Percentiles rank a stretch among this genome's conserved stretches.
phyloP scores from a whole-genome alignment of 2,113 vertebrate species.

The Aramus guarauna region DNA sequence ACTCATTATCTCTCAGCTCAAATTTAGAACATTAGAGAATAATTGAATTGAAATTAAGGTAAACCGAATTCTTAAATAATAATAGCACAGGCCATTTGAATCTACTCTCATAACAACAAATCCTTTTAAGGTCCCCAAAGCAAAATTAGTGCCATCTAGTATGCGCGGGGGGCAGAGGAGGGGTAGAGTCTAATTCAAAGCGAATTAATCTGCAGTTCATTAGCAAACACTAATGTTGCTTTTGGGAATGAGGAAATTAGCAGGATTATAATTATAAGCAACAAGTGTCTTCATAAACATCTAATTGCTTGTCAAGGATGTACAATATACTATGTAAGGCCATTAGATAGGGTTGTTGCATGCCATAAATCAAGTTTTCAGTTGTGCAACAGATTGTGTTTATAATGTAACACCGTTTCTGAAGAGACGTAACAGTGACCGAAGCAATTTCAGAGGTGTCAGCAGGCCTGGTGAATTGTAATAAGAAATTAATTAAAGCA shows the following conservation, averaged over 20 bases:
- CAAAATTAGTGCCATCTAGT: slow-evolving; percentile 44
- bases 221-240: slow-evolving; percentile 55
- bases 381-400: not conserved
- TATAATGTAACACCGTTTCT: not conserved
- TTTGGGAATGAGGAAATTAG: slow-evolving; percentile 62
- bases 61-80: slow-evolving; percentile 67
- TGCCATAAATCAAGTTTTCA: slow-evolving; percentile 18
- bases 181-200: slow-evolving; percentile 57
- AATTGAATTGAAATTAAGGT: slow-evolving; percentile 18
- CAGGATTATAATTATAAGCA: slow-evolving; percentile 58
- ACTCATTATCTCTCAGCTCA: not conserved
- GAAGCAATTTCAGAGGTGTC: not conserved
- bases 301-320: slow-evolving; percentile 47
- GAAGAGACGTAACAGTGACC: not conserved
- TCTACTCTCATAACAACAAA: slow-evolving; percentile 25
- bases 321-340: not conserved
- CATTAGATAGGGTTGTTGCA: not conserved
- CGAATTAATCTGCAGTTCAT: slow-evolving; percentile 56
- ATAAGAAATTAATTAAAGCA: not conserved
- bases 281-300: slow-evolving; percentile 69
- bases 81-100: slow-evolving; percentile 17
- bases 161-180: not conserved
- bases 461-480: not conserved
- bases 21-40: not conserved
- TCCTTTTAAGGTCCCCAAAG: slow-evolving; percentile 38